These are phyloP conservation scores for Xenopus borealis DNA, from an alignment of 2,113 vertebrate species.

Conservation along the genomic window DNA sequence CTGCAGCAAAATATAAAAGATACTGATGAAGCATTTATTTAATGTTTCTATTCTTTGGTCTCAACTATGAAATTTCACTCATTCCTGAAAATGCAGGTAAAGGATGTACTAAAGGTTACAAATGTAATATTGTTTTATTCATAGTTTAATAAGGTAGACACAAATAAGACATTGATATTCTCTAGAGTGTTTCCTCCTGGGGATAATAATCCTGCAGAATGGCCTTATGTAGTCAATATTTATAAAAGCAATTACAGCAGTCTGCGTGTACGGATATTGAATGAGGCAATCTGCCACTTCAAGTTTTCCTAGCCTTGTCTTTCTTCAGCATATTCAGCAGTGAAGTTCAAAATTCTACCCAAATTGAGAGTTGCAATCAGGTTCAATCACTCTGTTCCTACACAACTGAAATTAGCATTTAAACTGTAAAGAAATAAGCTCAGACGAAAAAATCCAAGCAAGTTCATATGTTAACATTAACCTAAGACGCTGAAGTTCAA, in stretches of 20 bases:
- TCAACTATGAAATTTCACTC: too few species aligned
- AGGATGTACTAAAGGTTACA: conserved; percentile 1
- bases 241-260: conserved; percentile 40
- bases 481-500: too few species aligned
- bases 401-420: background rate
- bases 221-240: conserved; percentile 36
- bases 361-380: background rate
- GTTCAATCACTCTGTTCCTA: background rate
- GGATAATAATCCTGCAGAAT: conserved; percentile 30
- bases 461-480: background rate
- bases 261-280: background rate
- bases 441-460: background rate
- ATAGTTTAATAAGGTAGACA: conserved; percentile 30
- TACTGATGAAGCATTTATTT: too few species aligned
- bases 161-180: conserved; percentile 38
- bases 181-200: conserved; percentile 14
- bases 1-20: too few species aligned
- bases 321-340: conserved; percentile 26
- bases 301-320: conserved; percentile 3
- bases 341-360: conserved; percentile 24
- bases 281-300: conserved; percentile 34
- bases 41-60: too few species aligned
- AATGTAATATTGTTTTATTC: conserved; percentile 33
- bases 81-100: background rate
- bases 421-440: background rate